Percentiles rank a stretch among this genome's conserved stretches.
Evolutionary conservation across 2,113 vertebrate species (phyloP).

Genomic region (Oncorhynchus clarkii): DNA sequence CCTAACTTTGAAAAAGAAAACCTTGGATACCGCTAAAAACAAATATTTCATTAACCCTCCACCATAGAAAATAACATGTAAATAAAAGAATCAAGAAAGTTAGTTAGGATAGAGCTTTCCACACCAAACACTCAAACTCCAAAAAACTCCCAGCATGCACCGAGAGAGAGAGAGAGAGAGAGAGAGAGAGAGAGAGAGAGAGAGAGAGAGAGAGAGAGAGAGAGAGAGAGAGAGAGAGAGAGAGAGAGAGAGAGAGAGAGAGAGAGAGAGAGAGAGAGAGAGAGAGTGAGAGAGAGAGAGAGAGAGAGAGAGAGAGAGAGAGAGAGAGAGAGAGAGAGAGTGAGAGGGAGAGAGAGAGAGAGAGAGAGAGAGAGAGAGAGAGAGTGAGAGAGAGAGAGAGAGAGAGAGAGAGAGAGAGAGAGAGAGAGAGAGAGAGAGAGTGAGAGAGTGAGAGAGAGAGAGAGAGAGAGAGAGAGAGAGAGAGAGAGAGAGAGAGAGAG

Average conservation of each 20-base stretch:
- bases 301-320: constrained; percentile 20
- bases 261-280: constrained; percentile 16
- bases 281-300: constrained; percentile 14
- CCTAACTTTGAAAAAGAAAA: no score
- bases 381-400: constrained; percentile 19
- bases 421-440: constrained; percentile 18
- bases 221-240: constrained; percentile 15
- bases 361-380: constrained; percentile 15
- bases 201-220: constrained; percentile 16
- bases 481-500: constrained; percentile 20
- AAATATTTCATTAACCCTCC: no score
- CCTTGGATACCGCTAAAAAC: no score
- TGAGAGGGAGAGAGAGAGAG: constrained; percentile 11
- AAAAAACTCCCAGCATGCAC: no score
- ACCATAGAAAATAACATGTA: no score
- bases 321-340: constrained; percentile 16
- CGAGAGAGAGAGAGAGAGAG: constrained; percentile 15
- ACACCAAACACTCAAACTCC: no score
- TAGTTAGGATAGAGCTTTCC: no score
- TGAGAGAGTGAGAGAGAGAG: constrained; percentile 6
- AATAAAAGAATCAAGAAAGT: no score
- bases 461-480: constrained; percentile 15
- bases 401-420: constrained; percentile 16
- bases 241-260: constrained; percentile 16
- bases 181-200: constrained; percentile 14